Conservation (phyloP, 1,140 invertebrate genomes). For the Brachionus rubens region DNA sequence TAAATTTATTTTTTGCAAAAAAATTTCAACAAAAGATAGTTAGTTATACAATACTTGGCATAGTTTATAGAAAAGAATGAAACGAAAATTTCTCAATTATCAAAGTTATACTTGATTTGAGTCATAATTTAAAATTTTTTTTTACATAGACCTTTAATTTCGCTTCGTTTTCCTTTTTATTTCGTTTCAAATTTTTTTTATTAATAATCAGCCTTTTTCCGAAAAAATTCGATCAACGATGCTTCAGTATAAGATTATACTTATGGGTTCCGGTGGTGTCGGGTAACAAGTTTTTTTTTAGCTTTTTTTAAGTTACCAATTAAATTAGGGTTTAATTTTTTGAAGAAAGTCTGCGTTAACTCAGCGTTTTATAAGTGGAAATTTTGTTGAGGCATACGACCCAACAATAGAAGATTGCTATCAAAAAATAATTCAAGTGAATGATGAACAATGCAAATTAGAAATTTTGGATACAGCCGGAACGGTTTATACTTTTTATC, state of each 20-base stretch:
- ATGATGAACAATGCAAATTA: conserved; percentile 93
- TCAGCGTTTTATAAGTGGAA: conserved; percentile 96
- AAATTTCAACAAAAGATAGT: too few species aligned
- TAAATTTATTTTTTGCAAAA: too few species aligned
- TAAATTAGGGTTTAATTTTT: neutral
- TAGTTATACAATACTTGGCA: too few species aligned
- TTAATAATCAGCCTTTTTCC: too few species aligned
- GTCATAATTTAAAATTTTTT: too few species aligned
- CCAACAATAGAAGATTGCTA: conserved; percentile 98
- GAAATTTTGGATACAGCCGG: conserved; percentile 99
- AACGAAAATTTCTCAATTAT: too few species aligned
- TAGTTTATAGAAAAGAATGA: too few species aligned
- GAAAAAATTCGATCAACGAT: conserved; percentile 62
- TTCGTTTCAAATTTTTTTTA: too few species aligned
- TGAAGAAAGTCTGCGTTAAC: conserved; percentile 61
- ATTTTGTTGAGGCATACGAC: conserved; percentile 99
- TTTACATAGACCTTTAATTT: too few species aligned
- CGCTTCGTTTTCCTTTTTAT: too few species aligned
- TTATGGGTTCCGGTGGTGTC: conserved; percentile 94
- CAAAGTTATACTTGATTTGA: too few species aligned
- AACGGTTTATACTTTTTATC: too few species aligned
- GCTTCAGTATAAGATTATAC: conserved; percentile 99
- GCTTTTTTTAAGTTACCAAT: neutral
- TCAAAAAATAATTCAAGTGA: conserved; percentile 90
- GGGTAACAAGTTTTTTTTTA: conserved; percentile 68